Conservation (phyloP, 2,113 vertebrate species). For the Zonotrichia leucophrys region DNA sequence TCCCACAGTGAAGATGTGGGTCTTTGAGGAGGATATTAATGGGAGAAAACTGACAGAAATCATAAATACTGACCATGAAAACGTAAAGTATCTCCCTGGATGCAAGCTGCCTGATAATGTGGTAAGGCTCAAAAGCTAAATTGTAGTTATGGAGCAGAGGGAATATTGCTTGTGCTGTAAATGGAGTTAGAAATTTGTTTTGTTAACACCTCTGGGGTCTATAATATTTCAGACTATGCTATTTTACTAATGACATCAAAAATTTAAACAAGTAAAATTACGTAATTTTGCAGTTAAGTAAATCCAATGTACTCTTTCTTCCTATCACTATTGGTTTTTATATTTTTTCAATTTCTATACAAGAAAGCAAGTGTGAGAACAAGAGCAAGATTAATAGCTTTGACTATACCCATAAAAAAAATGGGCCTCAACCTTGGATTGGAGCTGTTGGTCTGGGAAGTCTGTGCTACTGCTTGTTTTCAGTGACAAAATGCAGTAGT, state of each 20-base stretch:
- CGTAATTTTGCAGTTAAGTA: not conserved
- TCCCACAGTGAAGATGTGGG: conserved; percentile 92
- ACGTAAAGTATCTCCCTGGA: conserved; percentile 91
- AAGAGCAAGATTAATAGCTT: not conserved
- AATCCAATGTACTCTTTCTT: not conserved
- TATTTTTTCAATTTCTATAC: not conserved
- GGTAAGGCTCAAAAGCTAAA: conserved; percentile 75
- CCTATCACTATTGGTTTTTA: not conserved
- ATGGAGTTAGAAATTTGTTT: not conserved
- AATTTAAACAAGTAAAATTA: not conserved
- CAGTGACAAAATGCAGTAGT: not conserved
- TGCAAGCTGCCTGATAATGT: conserved; percentile 92
- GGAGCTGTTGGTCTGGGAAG: not conserved
- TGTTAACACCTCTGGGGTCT: not conserved
- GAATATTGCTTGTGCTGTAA: not conserved
- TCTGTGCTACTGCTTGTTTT: not conserved
- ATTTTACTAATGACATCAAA: not conserved
- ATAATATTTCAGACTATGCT: not conserved
- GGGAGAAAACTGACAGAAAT: conserved; percentile 91
- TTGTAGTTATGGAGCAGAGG: not conserved
- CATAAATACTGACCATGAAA: conserved; percentile 92
- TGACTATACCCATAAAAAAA: not conserved
- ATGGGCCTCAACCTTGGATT: not conserved
- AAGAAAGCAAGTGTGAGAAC: not conserved
- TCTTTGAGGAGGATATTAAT: conserved; percentile 87